Conservation (phyloP, 2,888 invertebrate species). For the Plemyria rubiginata region DNA sequence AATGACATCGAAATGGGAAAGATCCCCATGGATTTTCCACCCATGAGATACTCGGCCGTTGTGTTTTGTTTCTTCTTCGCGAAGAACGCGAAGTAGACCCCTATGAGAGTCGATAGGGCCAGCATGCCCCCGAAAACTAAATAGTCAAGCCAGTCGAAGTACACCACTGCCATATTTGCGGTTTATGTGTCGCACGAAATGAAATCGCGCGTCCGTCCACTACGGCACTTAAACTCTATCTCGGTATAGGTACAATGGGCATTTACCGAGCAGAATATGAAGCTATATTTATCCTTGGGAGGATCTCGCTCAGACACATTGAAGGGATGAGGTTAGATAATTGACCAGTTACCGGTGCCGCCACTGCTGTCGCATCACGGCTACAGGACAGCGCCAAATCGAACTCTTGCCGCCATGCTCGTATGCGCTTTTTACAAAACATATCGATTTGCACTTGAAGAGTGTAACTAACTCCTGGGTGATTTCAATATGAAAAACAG, state of each 20-base stretch:
- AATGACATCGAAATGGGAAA: slow-evolving; percentile 91
- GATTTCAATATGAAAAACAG: neutral
- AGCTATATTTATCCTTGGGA: slow-evolving; percentile 75
- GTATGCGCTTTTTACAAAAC: neutral
- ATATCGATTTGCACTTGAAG: neutral
- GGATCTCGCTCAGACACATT: slow-evolving; percentile 65
- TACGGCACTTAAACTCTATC: slow-evolving; percentile 63
- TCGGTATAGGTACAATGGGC: slow-evolving; percentile 65
- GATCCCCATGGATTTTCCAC: slow-evolving; percentile 91
- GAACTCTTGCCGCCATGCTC: neutral
- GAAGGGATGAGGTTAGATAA: slow-evolving; percentile 70
- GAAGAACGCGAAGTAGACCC: slow-evolving; percentile 89
- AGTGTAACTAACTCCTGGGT: neutral
- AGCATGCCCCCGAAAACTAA: slow-evolving; percentile 88
- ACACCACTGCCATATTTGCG: slow-evolving; percentile 64
- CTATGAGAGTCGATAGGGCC: slow-evolving; percentile 87
- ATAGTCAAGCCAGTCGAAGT: slow-evolving; percentile 87
- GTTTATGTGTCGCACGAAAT: slow-evolving; percentile 13
- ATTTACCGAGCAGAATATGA: slow-evolving; percentile 66
- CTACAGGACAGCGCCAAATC: slow-evolving; percentile 23
- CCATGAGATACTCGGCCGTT: slow-evolving; percentile 89
- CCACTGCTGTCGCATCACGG: slow-evolving; percentile 37
- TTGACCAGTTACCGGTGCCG: slow-evolving; percentile 66
- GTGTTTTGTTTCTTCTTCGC: slow-evolving; percentile 88
- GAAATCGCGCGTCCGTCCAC: slow-evolving; percentile 61